phyloP scores from a whole-genome alignment of 2,888 invertebrate genomes.

The Acleris literana region DNA sequence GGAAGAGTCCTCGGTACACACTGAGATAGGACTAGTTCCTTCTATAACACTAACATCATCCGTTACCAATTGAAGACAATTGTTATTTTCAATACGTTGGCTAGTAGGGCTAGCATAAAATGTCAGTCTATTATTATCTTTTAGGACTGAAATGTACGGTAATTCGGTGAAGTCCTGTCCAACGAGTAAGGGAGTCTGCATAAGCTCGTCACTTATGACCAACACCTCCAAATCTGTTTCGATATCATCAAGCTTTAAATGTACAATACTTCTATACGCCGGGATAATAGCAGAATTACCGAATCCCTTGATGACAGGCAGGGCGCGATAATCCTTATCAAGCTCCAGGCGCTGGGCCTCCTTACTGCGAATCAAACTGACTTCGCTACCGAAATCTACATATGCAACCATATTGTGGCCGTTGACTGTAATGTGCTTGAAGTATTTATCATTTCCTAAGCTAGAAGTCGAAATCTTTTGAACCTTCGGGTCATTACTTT shows the following conservation, averaged over 20 bases:
- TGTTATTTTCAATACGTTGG: no score
- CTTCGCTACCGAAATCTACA: neutral
- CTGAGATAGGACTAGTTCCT: neutral
- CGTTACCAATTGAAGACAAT: no score
- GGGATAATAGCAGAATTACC: slow-evolving; percentile 1
- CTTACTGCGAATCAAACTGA: neutral
- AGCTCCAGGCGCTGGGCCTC: neutral
- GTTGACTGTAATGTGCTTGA: neutral
- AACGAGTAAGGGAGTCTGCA: neutral
- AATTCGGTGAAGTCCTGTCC: neutral
- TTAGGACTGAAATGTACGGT: neutral
- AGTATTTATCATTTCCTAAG: neutral
- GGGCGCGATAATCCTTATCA: neutral
- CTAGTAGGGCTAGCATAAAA: neutral
- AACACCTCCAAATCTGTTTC: neutral
- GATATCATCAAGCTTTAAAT: neutral
- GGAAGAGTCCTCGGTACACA: neutral
- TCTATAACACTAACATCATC: neutral
- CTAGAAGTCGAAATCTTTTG: no score
- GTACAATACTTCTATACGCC: neutral
- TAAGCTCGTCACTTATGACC: neutral
- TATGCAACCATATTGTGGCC: neutral
- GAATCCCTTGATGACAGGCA: neutral
- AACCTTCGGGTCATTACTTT: no score
- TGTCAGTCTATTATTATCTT: slow-evolving; percentile 1